Evolutionary conservation across 2,888 invertebrate genomes (phyloP), one percentile per base, ranked within the genome.

Genomic region (Meghimatium bilineatum): DNA sequence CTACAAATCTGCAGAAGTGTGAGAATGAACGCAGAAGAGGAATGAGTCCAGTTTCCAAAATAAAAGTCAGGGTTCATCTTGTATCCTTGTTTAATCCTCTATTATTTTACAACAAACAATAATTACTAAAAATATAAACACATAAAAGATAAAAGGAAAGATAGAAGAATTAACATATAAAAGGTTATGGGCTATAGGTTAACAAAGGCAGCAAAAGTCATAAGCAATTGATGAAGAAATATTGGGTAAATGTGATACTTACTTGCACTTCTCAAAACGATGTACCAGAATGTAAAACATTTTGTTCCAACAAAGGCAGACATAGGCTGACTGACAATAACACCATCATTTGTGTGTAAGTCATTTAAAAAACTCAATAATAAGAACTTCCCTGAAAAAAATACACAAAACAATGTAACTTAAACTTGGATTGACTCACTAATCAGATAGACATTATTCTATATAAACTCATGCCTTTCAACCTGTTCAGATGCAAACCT

Each of bases 251-350:
- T 56, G 8, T 10, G 14, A 26, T 56, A 75, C 75, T 75, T 67
- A 82, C 82, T 23, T 82, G 60, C 67, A 49, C 23, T 56, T 36
- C 76, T 66, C 10, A 67, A 66, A 34, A 26, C 17, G 29, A 1
- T 36, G 56, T 80, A 67, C 84, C 84, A 84, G 56, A 84, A 84
- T 38, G 80, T 29, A 66, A 84, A 84, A 75, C 84, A 84, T 44
- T 80, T 80, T 49, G 76, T 84, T n/a, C 84, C 84, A 60, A 36
- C 80, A 69, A 84, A 84, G 29, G 84, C 52, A n/a, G 60, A 29
- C 80, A 84, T 80, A 20, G 80, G 74, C 2, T 75, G 14, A 34
- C 80, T 84, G n/a, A 36, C 32, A n/a, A 84, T 29, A 3, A n/a
- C 20, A 17, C 63, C 83, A 36, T 60, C 29, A n/a, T 49, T 83